phyloP scores from a whole-genome alignment of 2,113 vertebrate species.

The Plotosus lineatus region DNA sequence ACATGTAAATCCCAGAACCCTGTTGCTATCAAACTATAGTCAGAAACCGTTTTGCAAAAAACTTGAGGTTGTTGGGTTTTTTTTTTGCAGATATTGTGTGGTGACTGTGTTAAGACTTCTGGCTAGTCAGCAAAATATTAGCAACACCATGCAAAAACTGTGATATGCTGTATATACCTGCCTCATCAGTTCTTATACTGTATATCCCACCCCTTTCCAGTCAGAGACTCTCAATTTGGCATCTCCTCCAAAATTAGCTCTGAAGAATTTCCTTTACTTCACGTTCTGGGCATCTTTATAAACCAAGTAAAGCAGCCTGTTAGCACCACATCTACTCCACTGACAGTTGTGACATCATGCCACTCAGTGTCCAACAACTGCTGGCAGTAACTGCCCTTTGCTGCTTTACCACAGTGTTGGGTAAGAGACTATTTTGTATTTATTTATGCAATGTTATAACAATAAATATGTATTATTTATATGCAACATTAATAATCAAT shows the following conservation, averaged over 20 bases:
- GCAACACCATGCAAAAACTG: not conserved
- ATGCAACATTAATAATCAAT: not conserved
- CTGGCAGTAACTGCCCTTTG: constrained; percentile 37
- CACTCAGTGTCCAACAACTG: constrained; percentile 9
- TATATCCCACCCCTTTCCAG: constrained; percentile 23
- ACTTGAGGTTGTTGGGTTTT: no score
- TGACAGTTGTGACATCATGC: constrained; percentile 30
- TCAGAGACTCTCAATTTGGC: not conserved
- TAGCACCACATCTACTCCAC: constrained; percentile 9
- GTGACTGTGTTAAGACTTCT: not conserved
- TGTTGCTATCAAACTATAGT: no score
- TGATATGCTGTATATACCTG: constrained; percentile 5
- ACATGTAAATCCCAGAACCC: no score
- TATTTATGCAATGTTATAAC: not conserved
- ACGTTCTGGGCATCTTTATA: constrained; percentile 48
- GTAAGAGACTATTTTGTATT: constrained; percentile 32
- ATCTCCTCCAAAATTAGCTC: not conserved
- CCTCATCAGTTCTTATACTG: not conserved
- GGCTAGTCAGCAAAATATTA: not conserved
- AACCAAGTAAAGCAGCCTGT: not conserved
- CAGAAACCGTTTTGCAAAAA: no score
- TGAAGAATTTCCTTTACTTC: constrained; percentile 36
- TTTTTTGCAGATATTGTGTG: no score
- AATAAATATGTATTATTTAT: not conserved
- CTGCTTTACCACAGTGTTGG: constrained; percentile 10